These are phyloP conservation scores for Formica exsecta DNA, from an alignment of 1,140 invertebrate species.

Conservation along the genomic window DNA sequence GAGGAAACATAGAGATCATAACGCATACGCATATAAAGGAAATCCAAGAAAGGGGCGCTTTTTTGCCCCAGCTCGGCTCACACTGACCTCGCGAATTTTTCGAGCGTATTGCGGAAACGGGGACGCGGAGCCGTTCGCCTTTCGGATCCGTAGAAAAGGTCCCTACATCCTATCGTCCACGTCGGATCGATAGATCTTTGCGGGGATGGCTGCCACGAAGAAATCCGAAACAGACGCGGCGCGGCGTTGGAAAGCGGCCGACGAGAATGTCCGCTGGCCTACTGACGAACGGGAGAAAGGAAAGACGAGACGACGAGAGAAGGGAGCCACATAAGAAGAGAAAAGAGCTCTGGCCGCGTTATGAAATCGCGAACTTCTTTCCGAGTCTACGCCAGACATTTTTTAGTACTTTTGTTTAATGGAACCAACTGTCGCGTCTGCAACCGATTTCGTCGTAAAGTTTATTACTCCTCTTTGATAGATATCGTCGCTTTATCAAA, in stretches of 20 bases:
- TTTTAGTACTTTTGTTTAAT: constrained; percentile 33
- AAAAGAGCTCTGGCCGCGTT: constrained; percentile 70
- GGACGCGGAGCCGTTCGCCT: constrained; percentile 62
- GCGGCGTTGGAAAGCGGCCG: constrained; percentile 70
- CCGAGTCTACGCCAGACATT: constrained; percentile 13
- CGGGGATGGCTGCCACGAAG: constrained; percentile 61
- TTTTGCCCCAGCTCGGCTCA: not conserved
- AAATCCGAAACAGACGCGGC: constrained; percentile 67
- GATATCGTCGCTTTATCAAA: not conserved
- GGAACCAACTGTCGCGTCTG: not conserved
- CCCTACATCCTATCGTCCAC: constrained; percentile 22
- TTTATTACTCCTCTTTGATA: constrained; percentile 1
- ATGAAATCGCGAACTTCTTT: constrained; percentile 68
- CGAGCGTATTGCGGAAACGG: constrained; percentile 62
- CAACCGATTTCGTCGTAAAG: not conserved
- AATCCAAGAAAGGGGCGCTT: not conserved
- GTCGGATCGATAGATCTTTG: constrained; percentile 64
- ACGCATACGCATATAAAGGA: not conserved
- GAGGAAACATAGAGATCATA: not conserved
- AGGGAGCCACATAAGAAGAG: constrained; percentile 60
- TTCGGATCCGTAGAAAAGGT: constrained; percentile 53
- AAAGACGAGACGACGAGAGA: constrained; percentile 64
- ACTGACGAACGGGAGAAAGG: constrained; percentile 75
- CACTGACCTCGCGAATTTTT: constrained; percentile 45
- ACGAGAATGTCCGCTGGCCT: constrained; percentile 73